Conservation (phyloP, 2,113 vertebrate genomes). For the Rhea americana region DNA sequence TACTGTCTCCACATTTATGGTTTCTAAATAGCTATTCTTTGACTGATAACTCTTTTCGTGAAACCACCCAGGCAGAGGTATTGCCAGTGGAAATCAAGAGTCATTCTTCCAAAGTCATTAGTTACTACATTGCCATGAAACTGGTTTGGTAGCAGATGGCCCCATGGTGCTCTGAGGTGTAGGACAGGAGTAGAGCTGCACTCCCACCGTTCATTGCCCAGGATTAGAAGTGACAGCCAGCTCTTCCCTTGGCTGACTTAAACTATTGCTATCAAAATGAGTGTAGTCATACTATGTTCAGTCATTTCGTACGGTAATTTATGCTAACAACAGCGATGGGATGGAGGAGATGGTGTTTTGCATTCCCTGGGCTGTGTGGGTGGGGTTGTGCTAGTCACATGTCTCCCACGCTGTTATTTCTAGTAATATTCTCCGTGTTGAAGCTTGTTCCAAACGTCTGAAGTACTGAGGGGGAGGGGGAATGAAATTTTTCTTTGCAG, state of each 20-base stretch:
- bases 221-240: constrained; percentile 21
- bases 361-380: background rate
- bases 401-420: background rate
- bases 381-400: background rate
- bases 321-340: background rate
- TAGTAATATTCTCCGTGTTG: background rate
- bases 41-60: background rate
- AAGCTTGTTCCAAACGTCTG: constrained; percentile 18
- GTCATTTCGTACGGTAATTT: background rate
- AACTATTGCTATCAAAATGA: background rate
- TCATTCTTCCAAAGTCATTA: background rate
- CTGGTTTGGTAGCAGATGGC: background rate
- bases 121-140: background rate
- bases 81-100: constrained; percentile 22
- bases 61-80: background rate
- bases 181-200: background rate
- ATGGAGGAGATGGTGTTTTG: background rate
- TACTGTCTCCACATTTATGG: background rate
- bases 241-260: constrained; percentile 30
- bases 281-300: background rate
- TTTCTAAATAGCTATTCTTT: constrained; percentile 11
- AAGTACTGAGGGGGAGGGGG: background rate
- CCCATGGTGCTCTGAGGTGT: background rate
- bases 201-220: background rate
- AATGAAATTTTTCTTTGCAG: background rate